phyloP scores from a whole-genome alignment of 2,797 vertebrate species.

The Falco cherrug region DNA sequence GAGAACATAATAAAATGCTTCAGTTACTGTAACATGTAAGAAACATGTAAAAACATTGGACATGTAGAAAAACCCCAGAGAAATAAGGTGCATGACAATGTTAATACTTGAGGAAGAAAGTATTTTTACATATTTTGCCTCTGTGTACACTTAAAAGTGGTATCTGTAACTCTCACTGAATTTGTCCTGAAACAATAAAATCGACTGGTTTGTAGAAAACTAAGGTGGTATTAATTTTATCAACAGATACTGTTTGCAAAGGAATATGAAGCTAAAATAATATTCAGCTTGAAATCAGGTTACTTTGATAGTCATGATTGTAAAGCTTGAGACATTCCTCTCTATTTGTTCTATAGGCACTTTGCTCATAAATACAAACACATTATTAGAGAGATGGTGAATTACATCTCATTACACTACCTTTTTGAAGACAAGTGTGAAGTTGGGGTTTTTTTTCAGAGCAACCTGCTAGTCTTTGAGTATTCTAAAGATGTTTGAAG shows the following conservation, averaged over 20 bases:
- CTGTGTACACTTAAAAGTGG: neutral
- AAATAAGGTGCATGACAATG: neutral
- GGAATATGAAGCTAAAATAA: neutral
- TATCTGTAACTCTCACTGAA: neutral
- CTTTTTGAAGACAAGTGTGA: too few species aligned
- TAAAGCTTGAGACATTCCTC: neutral
- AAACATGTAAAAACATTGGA: neutral
- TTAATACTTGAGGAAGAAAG: neutral
- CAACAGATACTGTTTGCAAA: neutral
- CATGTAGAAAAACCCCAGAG: neutral
- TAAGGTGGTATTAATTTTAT: neutral
- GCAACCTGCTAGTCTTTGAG: neutral
- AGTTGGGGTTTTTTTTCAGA: neutral
- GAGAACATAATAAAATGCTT: neutral
- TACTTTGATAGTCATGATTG: neutral
- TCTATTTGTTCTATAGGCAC: neutral
- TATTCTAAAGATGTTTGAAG: neutral
- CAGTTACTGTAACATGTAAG: neutral
- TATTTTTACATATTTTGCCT: neutral
- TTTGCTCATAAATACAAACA: neutral
- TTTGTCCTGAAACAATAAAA: neutral
- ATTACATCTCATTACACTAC: neutral
- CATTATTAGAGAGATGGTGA: neutral
- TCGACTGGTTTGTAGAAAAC: neutral
- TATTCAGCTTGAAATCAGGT: neutral